Percentiles rank a stretch among this genome's conserved stretches.
These are phyloP conservation scores for Platycercus adscitus DNA, from an alignment of 2,113 vertebrate species.

Conservation along the genomic window DNA sequence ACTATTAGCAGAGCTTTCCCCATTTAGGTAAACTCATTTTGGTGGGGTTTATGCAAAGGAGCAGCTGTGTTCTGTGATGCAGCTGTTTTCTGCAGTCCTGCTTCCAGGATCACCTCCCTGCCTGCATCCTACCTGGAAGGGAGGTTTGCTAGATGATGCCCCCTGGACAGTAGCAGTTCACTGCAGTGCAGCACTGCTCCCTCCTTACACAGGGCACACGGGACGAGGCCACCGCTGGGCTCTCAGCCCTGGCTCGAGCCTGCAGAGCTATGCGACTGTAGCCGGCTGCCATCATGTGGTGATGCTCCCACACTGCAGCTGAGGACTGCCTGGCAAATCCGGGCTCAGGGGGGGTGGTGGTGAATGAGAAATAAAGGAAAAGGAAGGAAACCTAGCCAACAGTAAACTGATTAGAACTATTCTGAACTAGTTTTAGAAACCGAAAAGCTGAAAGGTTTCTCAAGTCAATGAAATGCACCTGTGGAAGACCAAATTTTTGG, in stretches of 20 bases:
- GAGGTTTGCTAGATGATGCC: background rate
- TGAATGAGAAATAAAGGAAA: background rate
- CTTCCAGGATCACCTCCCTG: background rate
- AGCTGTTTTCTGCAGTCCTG: background rate
- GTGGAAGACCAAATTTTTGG: background rate
- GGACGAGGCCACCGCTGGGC: background rate
- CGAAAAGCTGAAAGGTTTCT: background rate
- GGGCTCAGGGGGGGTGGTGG: background rate
- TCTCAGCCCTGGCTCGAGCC: background rate
- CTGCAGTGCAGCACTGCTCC: background rate
- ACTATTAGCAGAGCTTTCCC: background rate
- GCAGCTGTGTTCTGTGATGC: background rate
- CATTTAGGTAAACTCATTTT: background rate
- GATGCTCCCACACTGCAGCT: conserved; percentile 25
- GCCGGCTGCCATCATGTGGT: conserved; percentile 73
- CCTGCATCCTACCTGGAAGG: background rate
- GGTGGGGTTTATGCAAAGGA: background rate
- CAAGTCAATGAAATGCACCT: background rate
- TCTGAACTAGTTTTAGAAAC: rapidly evolving
- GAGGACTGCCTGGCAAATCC: background rate
- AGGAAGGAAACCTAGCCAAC: background rate
- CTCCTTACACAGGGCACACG: background rate
- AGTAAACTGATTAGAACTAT: background rate
- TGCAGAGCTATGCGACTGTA: background rate
- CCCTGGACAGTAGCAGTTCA: background rate